Percentiles rank a stretch among this genome's conserved stretches.
phyloP scores from a whole-genome alignment of 2,888 invertebrate genomes.

The Mythimna ferrago region DNA sequence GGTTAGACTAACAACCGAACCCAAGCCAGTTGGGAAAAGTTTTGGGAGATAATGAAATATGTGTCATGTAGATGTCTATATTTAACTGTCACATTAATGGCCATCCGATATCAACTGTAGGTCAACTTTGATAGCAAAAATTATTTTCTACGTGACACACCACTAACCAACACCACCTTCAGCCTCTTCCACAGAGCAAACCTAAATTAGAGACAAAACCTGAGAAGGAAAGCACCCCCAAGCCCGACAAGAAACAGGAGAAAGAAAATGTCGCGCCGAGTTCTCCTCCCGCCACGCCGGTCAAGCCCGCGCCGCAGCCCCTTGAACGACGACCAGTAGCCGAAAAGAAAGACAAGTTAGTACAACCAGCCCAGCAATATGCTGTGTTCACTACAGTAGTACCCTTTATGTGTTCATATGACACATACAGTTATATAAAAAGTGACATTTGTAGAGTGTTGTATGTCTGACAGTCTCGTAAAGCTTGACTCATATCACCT shows the following conservation, averaged over 20 bases:
- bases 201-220: constrained; percentile 81
- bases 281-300: constrained; percentile 81
- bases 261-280: constrained; percentile 88
- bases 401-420: not conserved
- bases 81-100: too few species aligned
- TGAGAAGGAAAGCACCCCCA: constrained; percentile 79
- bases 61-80: too few species aligned
- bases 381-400: not conserved
- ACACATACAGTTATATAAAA: not conserved
- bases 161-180: constrained; percentile 16
- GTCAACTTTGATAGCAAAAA: too few species aligned
- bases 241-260: constrained; percentile 86
- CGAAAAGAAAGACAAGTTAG: constrained; percentile 86
- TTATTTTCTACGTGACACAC: not conserved
- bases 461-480: not conserved
- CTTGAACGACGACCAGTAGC: constrained; percentile 70
- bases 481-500: not conserved
- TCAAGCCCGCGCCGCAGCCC: constrained; percentile 68
- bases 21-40: too few species aligned
- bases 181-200: constrained; percentile 74
- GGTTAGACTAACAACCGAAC: too few species aligned
- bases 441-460: not conserved
- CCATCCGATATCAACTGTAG: too few species aligned
- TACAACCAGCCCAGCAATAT: constrained; percentile 20
- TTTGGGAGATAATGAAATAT: too few species aligned